Percentiles rank a stretch among this genome's conserved stretches.
phyloP scores from a whole-genome alignment of 2,888 invertebrate species.

The Leucozona laternaria region DNA sequence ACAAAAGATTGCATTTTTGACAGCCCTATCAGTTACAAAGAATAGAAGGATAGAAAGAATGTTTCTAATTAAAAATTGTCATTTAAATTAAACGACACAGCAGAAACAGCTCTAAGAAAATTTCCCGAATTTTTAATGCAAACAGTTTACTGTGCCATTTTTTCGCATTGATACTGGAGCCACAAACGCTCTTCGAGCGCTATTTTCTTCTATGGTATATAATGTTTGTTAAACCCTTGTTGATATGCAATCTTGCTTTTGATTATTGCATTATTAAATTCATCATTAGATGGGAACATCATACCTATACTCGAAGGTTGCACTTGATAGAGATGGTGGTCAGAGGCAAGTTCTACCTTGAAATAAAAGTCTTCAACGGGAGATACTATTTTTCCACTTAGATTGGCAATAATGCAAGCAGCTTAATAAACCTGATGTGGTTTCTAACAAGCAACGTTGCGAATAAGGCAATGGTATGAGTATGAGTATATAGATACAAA shows the following conservation, averaged over 20 bases:
- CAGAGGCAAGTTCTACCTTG: not conserved
- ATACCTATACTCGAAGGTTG: conserved; percentile 14
- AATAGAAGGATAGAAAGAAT: no score
- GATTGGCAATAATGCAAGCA: conserved; percentile 50
- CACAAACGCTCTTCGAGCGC: conserved; percentile 1
- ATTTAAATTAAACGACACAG: no score
- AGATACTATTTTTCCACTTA: conserved; percentile 37
- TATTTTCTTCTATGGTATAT: not conserved
- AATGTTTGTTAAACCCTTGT: conserved; percentile 22
- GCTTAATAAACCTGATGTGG: conserved; percentile 25
- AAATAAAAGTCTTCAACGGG: conserved; percentile 9
- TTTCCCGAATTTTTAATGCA: no score
- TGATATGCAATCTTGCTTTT: conserved; percentile 42
- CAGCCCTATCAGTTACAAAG: no score
- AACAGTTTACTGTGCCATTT: not conserved
- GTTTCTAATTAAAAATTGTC: no score
- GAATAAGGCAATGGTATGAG: not conserved
- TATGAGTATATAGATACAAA: no score
- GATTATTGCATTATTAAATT: conserved; percentile 62
- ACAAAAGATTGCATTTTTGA: no score
- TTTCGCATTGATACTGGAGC: not conserved
- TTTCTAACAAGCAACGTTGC: conserved; percentile 22
- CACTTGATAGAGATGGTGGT: not conserved
- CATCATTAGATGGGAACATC: conserved; percentile 20
- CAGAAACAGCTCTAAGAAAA: no score